Evolutionary conservation across 2,888 invertebrate genomes (phyloP), one percentile per base, ranked within the genome.

Genomic region (Priocnemis perturbator): DNA sequence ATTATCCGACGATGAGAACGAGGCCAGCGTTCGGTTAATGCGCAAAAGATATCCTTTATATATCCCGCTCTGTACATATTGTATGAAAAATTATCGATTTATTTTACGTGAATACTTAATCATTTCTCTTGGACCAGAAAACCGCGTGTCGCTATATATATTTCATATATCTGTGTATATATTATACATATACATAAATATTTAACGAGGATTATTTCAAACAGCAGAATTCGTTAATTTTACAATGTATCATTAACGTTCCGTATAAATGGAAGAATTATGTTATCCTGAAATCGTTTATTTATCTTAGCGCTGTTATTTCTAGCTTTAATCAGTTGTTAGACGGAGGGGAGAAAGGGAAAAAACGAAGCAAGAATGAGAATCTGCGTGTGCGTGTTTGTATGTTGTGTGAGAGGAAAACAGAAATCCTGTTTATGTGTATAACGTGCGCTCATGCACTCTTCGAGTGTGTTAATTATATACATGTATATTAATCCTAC

Each of bases 281-380:
- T 82, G 79, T 83, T 82, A 79, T 78, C 79, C 81, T 76, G 73
- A 82, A 83, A 79, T 71, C 37, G 78, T 83, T 83, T 84, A 83
- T 82, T 83, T 81, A 76, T 76, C 80, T 81, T 83, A 83, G 76
- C 75, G 76, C 74, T 79, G 85, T 85, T 85, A 82, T 67, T 71
- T 63, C 45, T 85, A 85, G 78, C 77, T 85, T 83, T 83, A 82
- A 81, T 75, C 65, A 71, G 67, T 81, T 82, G 76, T 84, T 83
- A 76, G 65, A 67, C 59, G 68, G 59, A 69, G 53, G 56, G 47
- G 47, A 17, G 66, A 59, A 50, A 69, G 55, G 15, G 15, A 30
- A 19, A 45, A n/a, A n/a, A n/a, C n/a, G n/a, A 17, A 61, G 9
- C n/a, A 7, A 37, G 21, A 20, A 56, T 1, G 52, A 52, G 66